phyloP scores from a whole-genome alignment of 2,888 invertebrate genomes.

The Sturmia bella region DNA sequence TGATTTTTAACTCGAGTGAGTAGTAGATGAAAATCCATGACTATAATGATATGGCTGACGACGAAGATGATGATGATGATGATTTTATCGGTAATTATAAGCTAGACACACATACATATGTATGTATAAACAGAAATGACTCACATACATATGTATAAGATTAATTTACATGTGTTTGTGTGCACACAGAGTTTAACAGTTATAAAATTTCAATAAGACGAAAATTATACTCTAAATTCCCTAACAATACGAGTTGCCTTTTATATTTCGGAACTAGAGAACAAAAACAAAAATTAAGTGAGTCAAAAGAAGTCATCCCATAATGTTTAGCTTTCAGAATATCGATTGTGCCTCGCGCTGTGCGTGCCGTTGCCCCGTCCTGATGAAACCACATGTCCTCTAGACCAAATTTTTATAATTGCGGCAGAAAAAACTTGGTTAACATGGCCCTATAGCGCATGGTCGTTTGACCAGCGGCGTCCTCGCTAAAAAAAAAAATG shows the following conservation, averaged over 20 bases:
- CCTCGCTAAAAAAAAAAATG: too few relatives aligned
- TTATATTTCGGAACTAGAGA: too few relatives aligned
- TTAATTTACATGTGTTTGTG: neutral
- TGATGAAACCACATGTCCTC: too few relatives aligned
- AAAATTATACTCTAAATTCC: slow-evolving; percentile 2
- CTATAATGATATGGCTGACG: slow-evolving; percentile 40
- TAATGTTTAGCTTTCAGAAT: too few relatives aligned
- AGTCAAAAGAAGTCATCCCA: too few relatives aligned
- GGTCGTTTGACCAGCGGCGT: too few relatives aligned
- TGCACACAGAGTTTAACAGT: neutral
- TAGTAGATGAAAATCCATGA: slow-evolving; percentile 57
- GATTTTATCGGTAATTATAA: slow-evolving; percentile 31
- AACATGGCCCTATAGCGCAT: too few relatives aligned
- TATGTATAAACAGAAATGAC: neutral
- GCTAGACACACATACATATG: slow-evolving; percentile 26
- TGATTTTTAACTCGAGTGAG: slow-evolving; percentile 56
- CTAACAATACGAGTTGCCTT: neutral
- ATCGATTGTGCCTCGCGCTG: too few relatives aligned
- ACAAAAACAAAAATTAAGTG: too few relatives aligned
- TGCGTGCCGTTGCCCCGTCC: too few relatives aligned
- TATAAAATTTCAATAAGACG: neutral
- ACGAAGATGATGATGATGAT: slow-evolving; percentile 32
- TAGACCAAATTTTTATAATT: too few relatives aligned
- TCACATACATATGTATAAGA: neutral
- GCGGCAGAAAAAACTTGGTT: too few relatives aligned